phyloP scores from a whole-genome alignment of 1,140 invertebrate genomes.

The Nasonia longicornis region DNA sequence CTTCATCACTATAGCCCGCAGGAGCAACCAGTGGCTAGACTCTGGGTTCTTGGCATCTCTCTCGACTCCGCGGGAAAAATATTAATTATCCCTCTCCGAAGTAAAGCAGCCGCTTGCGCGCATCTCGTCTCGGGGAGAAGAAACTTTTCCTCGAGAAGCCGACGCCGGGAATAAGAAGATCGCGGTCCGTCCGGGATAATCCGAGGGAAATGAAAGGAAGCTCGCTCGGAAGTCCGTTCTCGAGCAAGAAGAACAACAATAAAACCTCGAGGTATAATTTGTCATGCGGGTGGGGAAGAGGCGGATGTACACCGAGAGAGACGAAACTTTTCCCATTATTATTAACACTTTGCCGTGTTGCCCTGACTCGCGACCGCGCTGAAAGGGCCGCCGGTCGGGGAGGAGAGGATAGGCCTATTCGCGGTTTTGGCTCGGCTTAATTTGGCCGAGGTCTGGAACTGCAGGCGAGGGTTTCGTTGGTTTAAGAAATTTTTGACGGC shows the following conservation, averaged over 20 bases:
- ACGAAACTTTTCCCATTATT: constrained; percentile 58
- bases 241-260: constrained; percentile 56
- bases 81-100: constrained; percentile 17
- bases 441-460: not conserved
- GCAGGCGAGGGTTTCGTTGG: not conserved
- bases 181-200: constrained; percentile 33
- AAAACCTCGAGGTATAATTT: constrained; percentile 58
- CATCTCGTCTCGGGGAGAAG: not conserved
- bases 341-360: constrained; percentile 53
- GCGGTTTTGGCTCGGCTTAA: not conserved
- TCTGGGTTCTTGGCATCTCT: not conserved
- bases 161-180: constrained; percentile 27
- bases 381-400: not conserved
- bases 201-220: constrained; percentile 45
- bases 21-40: constrained; percentile 22
- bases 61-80: not conserved
- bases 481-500: not conserved
- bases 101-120: not conserved
- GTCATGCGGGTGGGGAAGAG: constrained; percentile 48
- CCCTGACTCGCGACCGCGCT: not conserved
- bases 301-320: constrained; percentile 43
- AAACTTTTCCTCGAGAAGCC: constrained; percentile 7
- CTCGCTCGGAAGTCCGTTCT: not conserved
- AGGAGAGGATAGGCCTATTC: not conserved
- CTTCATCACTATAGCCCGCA: not conserved